Evolutionary conservation across 2,888 invertebrate genomes (phyloP).

Genomic region (Rapana venosa): DNA sequence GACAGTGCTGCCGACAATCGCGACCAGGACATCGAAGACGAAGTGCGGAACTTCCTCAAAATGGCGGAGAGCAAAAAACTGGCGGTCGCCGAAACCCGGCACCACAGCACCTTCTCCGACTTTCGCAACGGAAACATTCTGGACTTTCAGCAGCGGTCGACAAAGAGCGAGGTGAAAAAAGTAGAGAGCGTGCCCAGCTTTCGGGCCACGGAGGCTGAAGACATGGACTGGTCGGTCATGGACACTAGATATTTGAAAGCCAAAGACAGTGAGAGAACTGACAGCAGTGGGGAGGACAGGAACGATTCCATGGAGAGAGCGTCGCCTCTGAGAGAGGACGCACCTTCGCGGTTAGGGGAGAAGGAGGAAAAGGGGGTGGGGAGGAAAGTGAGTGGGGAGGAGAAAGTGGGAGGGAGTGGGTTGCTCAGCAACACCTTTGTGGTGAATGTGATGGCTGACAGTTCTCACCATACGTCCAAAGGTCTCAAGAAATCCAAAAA

Average conservation of each 20-base stretch:
- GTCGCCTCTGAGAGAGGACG: conserved; percentile 11
- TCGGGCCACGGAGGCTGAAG: conserved; percentile 43
- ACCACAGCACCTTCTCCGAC: conserved; percentile 66
- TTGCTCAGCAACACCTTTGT: conserved; percentile 26
- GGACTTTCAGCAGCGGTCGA: conserved; percentile 45
- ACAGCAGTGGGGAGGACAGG: background rate
- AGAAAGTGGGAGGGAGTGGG: background rate
- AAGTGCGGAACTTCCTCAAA: conserved; percentile 39
- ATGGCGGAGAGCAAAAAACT: conserved; percentile 42
- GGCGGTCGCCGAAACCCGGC: conserved; percentile 51
- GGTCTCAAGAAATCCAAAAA: background rate
- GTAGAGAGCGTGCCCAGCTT: conserved; percentile 41
- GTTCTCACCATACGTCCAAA: conserved; percentile 14
- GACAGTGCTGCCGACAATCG: background rate
- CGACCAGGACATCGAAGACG: conserved; percentile 23
- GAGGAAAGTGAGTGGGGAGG: background rate
- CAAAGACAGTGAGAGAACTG: background rate
- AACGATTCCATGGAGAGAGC: background rate
- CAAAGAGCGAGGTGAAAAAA: conserved; percentile 49
- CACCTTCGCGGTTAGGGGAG: background rate
- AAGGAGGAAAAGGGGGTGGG: conserved; percentile 15
- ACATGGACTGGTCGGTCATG: conserved; percentile 52
- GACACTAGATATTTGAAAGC: conserved; percentile 49
- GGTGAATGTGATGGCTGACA: conserved; percentile 37
- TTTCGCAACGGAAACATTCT: conserved; percentile 61